These are phyloP conservation scores for Callospermophilus lateralis DNA, from an alignment of 2,113 vertebrate species.

Conservation along the genomic window DNA sequence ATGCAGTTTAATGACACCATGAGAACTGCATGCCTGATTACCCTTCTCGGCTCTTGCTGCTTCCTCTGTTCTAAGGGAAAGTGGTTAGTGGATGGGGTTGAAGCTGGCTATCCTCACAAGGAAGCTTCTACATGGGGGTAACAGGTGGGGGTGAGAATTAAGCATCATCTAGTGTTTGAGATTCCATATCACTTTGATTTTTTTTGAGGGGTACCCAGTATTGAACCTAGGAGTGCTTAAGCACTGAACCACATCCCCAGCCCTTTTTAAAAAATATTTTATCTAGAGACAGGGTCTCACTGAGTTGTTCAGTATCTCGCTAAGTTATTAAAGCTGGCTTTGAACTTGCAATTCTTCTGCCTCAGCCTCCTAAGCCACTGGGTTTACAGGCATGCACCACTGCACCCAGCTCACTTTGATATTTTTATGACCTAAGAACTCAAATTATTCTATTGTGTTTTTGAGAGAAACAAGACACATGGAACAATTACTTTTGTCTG, in stretches of 20 bases:
- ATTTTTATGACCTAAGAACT: background rate
- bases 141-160: background rate
- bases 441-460: background rate
- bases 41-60: background rate
- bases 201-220: too few species aligned
- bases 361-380: too few species aligned
- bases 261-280: too few species aligned
- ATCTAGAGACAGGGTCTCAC: too few species aligned
- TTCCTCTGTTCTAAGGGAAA: background rate
- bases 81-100: background rate
- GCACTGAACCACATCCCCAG: too few species aligned
- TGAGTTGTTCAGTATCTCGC: too few species aligned
- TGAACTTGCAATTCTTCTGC: too few species aligned
- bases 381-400: too few species aligned
- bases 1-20: background rate
- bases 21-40: background rate
- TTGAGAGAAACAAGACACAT: background rate
- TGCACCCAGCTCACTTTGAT: background rate
- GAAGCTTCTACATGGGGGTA: background rate
- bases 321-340: too few species aligned
- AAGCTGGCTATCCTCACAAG: background rate
- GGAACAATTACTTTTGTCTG: background rate
- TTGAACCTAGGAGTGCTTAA: too few species aligned
- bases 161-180: background rate
- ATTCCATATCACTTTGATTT: background rate